Evolutionary conservation across 1,140 invertebrate species (phyloP).

Genomic region (Brachionus calyciflorus): DNA sequence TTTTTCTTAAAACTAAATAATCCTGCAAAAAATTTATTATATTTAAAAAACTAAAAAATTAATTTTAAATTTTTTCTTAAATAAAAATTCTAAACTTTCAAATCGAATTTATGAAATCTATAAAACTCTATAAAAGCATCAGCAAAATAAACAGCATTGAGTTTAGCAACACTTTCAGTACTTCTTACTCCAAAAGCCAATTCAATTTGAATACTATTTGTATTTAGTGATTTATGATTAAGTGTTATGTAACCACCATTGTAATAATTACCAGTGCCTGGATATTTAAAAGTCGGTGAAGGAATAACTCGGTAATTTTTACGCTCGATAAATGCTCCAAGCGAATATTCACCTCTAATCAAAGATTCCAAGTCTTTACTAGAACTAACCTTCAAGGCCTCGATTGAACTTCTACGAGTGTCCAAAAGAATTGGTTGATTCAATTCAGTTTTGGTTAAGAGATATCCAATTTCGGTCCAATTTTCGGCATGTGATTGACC

Average conservation of each 20-base stretch:
- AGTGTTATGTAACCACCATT: conserved; percentile 21
- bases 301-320: conserved; percentile 47
- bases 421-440: background rate
- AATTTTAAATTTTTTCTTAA: too few species aligned
- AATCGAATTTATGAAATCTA: conserved; percentile 20
- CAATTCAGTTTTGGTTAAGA: background rate
- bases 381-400: background rate
- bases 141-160: background rate
- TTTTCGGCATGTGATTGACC: conserved; percentile 48
- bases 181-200: background rate
- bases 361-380: background rate
- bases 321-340: background rate
- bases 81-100: conserved; percentile 3
- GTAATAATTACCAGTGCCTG: conserved; percentile 47
- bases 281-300: conserved; percentile 45
- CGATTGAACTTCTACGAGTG: background rate
- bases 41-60: too few species aligned
- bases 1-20: too few species aligned
- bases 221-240: background rate
- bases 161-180: background rate
- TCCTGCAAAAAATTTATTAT: too few species aligned
- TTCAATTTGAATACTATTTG: conserved; percentile 35
- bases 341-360: background rate
- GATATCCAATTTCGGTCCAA: conserved; percentile 48
- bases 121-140: conserved; percentile 39